Base-by-base conservation (phyloP, 2,797 vertebrate species). In the Neosilurus mollespiculum region DNA sequence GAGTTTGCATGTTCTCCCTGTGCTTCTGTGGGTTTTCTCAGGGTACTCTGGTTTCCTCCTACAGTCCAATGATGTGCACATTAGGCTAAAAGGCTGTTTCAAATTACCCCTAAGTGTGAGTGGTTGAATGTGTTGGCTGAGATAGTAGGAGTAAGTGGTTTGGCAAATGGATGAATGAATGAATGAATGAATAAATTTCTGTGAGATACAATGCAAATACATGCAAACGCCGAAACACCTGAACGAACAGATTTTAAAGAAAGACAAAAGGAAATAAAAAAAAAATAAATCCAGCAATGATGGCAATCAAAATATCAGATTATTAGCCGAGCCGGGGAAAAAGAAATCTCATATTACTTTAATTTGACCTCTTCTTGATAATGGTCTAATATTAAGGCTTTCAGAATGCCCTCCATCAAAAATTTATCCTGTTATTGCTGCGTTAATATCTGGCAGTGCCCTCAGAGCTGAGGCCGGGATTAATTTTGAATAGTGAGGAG, bases 391-490 rank as follows among this genome's bases (percentile, higher is more conserved):
- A 94, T 94, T 93, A 94, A 92, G 89, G 90, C 78, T 84, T 89
- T 88, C 88, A 86, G 88, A 91, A 92, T 92, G 90, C 89, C 89
- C 85, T 90, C 88, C 89, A 94, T 95, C 90, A 94, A 94, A 94
- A 94, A 95, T 94, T 93, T 89, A 94, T 93, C 88, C 88, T 90
- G 84, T 93, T 93, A 94, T 94, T 94, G 93, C 91, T 86, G 91
- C 87, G 90, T 91, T 94, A 94, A 94, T 94, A 93, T 94, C 90
- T 81, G 89, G 93, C 89, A 91, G 89, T 83, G 87, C 82, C 85
- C 87, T 83, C 80, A 24, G 86, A 90, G 88, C 87, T 73, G 90
- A 69, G 71, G 80, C 65, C 88, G 92, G 93, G 93, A 93, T 93
- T 94, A 88, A 94, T 94, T 92, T 89, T 87, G 90, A 90, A 82